Conservation (phyloP, 2,888 invertebrate genomes). For the Eupithecia inturbata region DNA sequence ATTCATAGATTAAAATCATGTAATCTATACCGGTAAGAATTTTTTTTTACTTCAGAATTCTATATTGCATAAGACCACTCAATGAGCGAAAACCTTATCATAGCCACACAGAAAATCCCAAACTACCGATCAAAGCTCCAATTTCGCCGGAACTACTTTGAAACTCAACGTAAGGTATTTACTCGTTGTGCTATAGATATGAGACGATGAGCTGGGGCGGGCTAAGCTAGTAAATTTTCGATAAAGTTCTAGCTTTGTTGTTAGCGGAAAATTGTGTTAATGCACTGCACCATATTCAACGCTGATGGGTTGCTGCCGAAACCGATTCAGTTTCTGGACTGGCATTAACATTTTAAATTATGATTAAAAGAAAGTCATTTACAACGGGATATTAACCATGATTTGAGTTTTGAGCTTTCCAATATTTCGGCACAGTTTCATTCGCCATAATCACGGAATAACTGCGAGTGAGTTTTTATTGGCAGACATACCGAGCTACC, state of each 20-base stretch:
- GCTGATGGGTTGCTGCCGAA: slow-evolving; percentile 28
- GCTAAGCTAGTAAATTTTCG: slow-evolving; percentile 33
- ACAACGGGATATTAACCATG: too few species aligned
- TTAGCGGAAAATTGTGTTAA: slow-evolving; percentile 42
- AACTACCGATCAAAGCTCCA: background rate
- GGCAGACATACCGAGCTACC: too few species aligned
- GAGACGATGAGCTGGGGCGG: slow-evolving; percentile 35
- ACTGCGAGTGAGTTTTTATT: too few species aligned
- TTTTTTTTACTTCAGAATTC: background rate
- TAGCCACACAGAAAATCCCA: background rate
- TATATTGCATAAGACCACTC: background rate
- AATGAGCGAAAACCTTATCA: background rate
- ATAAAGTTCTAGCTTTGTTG: slow-evolving; percentile 40
- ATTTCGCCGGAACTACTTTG: background rate
- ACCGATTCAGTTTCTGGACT: slow-evolving; percentile 22
- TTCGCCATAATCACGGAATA: too few species aligned
- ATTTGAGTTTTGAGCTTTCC: too few species aligned
- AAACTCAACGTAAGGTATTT: slow-evolving; percentile 9
- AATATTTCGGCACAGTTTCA: too few species aligned
- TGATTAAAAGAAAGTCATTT: too few species aligned
- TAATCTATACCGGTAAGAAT: background rate
- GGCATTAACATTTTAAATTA: too few species aligned
- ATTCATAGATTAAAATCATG: background rate
- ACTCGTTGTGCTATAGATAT: slow-evolving; percentile 18
- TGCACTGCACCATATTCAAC: slow-evolving; percentile 38